Base-by-base conservation (phyloP, 1,140 invertebrate genomes). In the Wasmannia auropunctata region DNA sequence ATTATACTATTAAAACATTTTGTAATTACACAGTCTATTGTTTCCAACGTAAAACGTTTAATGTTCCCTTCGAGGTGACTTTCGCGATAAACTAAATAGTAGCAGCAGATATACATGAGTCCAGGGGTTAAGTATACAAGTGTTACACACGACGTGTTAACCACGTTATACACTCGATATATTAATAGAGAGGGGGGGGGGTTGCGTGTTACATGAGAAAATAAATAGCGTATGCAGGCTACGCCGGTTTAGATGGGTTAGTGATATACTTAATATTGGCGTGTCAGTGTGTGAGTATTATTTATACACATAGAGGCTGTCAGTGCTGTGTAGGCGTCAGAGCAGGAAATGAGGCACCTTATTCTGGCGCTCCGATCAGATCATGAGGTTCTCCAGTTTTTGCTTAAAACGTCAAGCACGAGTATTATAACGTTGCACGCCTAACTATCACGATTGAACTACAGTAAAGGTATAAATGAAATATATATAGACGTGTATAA, bases 231-330 rank as follows among this genome's bases (percentile, higher is more conserved):
- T 63, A 43, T 85, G 69, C 79, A 84, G 72, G 54, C 43, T 60
- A 72, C 62, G 70, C 37, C 49, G 60, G 28, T 79, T 62, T 75
- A 88, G 75, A 86, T 65, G 54, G 51, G 75, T 89, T 90, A 87
- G 86, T 65, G 87, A 87, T 89, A 85, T 83, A 90, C 69, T 90
- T 87, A 90, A 84, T 80, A 88, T 77, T 58, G 85, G 31, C 67
- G 77, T 90, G 81, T 90, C 58, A 63, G 69, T 88, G 87, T 89
- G 80, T 79, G 75, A 89, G 85, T 87, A 87, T 79, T 79, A 86
- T 88, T 87, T 79, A 87, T 62, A 88, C 56, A 80, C 56, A 75
- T 84, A 54, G 63, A 88, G 70, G 76, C 84, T 86, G 83, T 86
- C 80, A 79, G 85, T 83, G 60, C 85, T 86, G 76, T 81, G 58